These are phyloP conservation scores for Epinotia ramella DNA, from an alignment of 2,888 invertebrate species.

Conservation along the genomic window DNA sequence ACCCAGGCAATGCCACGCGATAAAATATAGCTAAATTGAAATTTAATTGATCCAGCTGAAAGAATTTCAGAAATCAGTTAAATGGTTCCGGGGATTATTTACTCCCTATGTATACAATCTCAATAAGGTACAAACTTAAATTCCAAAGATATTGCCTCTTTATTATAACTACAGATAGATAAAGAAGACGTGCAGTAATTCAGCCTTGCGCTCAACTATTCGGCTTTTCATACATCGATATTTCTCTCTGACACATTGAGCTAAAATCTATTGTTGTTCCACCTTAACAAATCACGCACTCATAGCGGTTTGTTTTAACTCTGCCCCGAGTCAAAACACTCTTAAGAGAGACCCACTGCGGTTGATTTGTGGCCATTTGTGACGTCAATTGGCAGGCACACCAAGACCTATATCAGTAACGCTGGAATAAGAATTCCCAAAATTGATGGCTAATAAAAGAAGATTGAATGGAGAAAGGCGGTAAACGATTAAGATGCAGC, in stretches of 20 bases:
- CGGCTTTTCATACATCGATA: not conserved
- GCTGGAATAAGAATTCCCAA: constrained; percentile 31
- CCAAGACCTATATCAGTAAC: constrained; percentile 51
- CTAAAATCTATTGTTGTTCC: constrained; percentile 32
- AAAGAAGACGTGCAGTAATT: not conserved
- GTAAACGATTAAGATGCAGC: constrained; percentile 5
- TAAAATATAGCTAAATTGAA: too few species aligned
- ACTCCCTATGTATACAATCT: too few species aligned
- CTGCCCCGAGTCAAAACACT: constrained; percentile 46
- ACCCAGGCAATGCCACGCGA: too few species aligned
- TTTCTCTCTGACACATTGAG: constrained; percentile 4
- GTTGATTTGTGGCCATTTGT: constrained; percentile 52
- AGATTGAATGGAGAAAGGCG: constrained; percentile 6
- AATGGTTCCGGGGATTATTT: too few species aligned
- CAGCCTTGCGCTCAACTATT: not conserved
- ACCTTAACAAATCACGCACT: constrained; percentile 31
- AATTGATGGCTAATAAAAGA: constrained; percentile 27
- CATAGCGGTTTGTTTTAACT: constrained; percentile 32
- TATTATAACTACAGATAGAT: too few species aligned
- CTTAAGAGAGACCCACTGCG: constrained; percentile 44
- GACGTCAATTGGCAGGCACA: constrained; percentile 57
- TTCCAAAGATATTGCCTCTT: too few species aligned
- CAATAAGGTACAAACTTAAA: too few species aligned
- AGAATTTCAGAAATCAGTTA: too few species aligned
- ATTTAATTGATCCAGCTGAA: too few species aligned